A percentile compares a stretch with the other conserved stretches of the same genome.
Conservation (phyloP, 2,888 invertebrate genomes). For the Incurvaria masculella region DNA sequence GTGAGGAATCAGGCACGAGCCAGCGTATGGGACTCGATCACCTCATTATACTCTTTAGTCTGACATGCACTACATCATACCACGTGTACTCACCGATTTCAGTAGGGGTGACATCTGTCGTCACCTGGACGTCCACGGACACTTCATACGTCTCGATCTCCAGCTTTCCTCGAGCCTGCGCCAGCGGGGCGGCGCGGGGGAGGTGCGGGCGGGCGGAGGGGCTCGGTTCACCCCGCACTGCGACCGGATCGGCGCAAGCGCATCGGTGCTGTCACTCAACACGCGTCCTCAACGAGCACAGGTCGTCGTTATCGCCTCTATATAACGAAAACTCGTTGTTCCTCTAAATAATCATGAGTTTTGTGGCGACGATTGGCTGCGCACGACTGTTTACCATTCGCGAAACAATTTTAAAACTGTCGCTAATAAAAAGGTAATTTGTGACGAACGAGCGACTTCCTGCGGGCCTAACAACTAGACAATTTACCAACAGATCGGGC, state of each 20-base stretch:
- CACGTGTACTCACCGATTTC: conserved; percentile 39
- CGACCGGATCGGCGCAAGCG: not conserved
- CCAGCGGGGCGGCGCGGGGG: conserved; percentile 8
- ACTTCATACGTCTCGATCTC: conserved; percentile 52
- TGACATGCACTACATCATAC: too few species aligned
- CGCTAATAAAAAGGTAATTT: not conserved
- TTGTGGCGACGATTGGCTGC: too few species aligned
- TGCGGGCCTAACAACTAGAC: not conserved
- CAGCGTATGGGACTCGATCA: too few species aligned
- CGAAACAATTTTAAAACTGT: too few species aligned
- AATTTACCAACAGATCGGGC: not conserved
- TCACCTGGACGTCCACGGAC: conserved; percentile 55
- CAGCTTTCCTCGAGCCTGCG: conserved; percentile 36
- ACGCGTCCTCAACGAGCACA: too few species aligned
- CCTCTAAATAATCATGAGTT: too few species aligned
- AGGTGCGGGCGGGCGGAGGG: conserved; percentile 41
- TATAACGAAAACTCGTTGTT: too few species aligned
- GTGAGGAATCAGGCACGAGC: too few species aligned
- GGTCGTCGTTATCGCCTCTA: too few species aligned
- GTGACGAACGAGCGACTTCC: not conserved
- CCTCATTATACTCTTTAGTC: too few species aligned
- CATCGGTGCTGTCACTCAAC: not conserved
- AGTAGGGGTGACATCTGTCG: conserved; percentile 52
- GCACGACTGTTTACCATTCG: too few species aligned
- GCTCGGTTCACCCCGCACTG: conserved; percentile 22